phyloP scores from a whole-genome alignment of 2,113 vertebrate genomes.

The Nansenia antarctica region DNA sequence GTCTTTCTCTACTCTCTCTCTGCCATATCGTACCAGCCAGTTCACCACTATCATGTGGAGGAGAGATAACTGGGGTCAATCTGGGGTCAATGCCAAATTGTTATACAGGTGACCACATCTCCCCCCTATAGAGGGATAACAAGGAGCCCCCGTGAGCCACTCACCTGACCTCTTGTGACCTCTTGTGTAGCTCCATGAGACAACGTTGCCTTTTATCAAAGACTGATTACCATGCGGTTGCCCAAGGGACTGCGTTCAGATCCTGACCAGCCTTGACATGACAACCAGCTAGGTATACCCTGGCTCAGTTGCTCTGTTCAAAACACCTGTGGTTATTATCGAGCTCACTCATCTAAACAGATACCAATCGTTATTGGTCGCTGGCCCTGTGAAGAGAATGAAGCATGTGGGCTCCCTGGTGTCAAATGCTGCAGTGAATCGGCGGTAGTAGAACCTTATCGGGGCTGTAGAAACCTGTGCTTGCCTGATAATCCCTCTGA shows the following conservation, averaged over 20 bases:
- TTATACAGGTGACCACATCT: no score
- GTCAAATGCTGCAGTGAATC: not conserved
- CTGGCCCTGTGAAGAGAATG: not conserved
- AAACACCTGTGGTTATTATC: not conserved
- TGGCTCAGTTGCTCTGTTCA: not conserved
- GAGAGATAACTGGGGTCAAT: no score
- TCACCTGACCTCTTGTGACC: no score
- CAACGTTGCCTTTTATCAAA: no score
- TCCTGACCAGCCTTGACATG: not conserved
- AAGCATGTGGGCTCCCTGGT: not conserved
- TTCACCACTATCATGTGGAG: no score
- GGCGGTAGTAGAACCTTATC: constrained; percentile 48
- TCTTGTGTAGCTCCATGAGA: no score
- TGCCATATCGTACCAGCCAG: not conserved
- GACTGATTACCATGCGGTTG: not conserved
- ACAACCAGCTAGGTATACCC: not conserved
- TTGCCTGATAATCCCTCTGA: constrained; percentile 64
- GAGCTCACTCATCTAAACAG: constrained; percentile 9
- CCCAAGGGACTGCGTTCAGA: not conserved
- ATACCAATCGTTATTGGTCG: constrained; percentile 25
- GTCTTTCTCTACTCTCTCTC: not conserved
- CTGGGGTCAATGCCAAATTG: no score
- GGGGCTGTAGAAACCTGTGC: constrained; percentile 49
- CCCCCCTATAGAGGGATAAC: no score
- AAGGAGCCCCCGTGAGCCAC: no score